A percentile compares a stretch with the other conserved stretches of the same genome.
These are phyloP conservation scores for Trichonephila clavata DNA, from an alignment of 1,140 invertebrate genomes.

Conservation along the genomic window DNA sequence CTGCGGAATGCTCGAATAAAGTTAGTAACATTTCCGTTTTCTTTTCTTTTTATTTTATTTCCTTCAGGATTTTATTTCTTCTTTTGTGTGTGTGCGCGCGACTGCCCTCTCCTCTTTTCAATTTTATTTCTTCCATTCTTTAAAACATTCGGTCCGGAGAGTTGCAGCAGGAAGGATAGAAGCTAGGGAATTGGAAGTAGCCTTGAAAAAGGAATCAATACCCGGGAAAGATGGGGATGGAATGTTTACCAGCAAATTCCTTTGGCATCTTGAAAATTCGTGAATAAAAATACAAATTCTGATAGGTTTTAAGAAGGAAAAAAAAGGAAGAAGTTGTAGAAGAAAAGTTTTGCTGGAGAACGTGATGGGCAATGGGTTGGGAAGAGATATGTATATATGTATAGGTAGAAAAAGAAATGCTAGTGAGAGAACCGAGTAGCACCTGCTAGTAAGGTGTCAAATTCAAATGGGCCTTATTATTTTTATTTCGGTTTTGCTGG, in stretches of 20 bases:
- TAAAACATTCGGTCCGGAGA: conserved; percentile 41
- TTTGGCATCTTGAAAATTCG: conserved; percentile 57
- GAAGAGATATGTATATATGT: background rate
- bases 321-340: background rate
- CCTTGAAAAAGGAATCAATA: conserved; percentile 69
- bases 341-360: background rate
- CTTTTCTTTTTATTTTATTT: conserved; percentile 34
- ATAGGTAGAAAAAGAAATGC: background rate
- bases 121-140: conserved; percentile 54
- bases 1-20: conserved; percentile 68
- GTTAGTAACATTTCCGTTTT: conserved; percentile 68
- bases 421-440: background rate
- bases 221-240: conserved; percentile 19
- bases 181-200: background rate
- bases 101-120: conserved; percentile 22
- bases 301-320: conserved; percentile 57
- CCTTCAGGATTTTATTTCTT: background rate
- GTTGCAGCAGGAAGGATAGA: background rate
- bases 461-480: conserved; percentile 45
- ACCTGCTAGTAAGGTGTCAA: conserved; percentile 46
- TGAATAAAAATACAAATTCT: conserved; percentile 70
- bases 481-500: conserved; percentile 37
- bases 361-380: background rate
- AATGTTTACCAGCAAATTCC: conserved; percentile 71
- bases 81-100: background rate